Evolutionary conservation across 2,113 vertebrate species (phyloP).

Genomic region (Salvelinus namaycush): DNA sequence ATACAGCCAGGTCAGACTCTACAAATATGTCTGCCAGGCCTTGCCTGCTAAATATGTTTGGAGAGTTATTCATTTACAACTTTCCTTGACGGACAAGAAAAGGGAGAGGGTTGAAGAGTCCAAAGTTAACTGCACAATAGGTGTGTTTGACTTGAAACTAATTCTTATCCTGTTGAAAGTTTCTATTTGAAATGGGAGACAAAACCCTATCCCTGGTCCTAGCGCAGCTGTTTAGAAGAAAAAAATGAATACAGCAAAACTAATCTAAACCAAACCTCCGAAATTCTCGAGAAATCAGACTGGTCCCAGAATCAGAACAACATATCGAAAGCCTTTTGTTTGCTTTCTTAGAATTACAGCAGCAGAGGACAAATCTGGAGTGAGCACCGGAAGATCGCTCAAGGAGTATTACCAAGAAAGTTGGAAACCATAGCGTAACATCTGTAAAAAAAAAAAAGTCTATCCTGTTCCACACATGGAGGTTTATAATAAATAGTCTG

Average conservation of each 20-base stretch:
- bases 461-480: neutral
- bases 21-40: neutral
- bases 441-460: neutral
- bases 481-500: neutral
- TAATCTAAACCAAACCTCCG: slow-evolving; percentile 13
- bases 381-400: neutral
- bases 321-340: neutral
- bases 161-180: neutral
- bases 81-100: neutral
- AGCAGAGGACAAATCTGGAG: neutral
- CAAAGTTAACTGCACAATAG: slow-evolving; percentile 5
- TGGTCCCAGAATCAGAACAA: neutral
- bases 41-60: neutral
- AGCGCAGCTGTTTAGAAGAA: slow-evolving; percentile 17
- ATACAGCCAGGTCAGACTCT: neutral
- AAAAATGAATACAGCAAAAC: neutral
- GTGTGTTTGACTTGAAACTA: neutral
- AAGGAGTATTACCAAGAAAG: neutral
- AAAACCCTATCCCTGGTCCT: slow-evolving; percentile 4
- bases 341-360: neutral
- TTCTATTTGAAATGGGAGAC: slow-evolving; percentile 1
- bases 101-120: neutral
- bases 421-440: neutral
- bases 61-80: neutral
- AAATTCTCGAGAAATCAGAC: neutral